Percentiles rank a stretch among this genome's conserved stretches.
Evolutionary conservation across 2,113 vertebrate species (phyloP).

Genomic region (Indicator indicator): DNA sequence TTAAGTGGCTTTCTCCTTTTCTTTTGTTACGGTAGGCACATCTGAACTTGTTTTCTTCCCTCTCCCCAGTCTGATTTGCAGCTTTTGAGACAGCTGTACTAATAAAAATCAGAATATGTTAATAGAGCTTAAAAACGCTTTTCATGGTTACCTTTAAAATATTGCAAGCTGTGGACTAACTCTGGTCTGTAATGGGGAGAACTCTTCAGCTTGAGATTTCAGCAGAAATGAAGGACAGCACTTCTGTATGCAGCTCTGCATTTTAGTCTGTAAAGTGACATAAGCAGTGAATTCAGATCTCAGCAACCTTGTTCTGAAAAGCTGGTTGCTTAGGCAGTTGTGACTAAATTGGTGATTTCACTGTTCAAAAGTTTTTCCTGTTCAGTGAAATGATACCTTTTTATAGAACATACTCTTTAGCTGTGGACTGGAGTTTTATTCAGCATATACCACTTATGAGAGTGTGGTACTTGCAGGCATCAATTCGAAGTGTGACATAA

Average conservation of each 20-base stretch:
- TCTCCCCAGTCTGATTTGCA: background rate
- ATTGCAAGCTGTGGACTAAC: background rate
- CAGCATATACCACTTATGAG: background rate
- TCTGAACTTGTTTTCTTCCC: background rate
- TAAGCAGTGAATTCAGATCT: background rate
- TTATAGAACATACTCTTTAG: background rate
- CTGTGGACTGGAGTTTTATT: background rate
- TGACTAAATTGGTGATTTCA: background rate
- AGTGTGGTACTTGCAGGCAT: background rate
- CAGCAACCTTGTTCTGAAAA: background rate
- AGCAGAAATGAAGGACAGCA: background rate
- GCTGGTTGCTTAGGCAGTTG: background rate
- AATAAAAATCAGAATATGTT: background rate
- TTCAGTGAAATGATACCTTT: background rate
- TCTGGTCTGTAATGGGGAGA: background rate
- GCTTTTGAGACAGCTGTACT: background rate
- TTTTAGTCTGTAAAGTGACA: background rate
- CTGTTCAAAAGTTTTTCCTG: background rate
- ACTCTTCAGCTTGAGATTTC: background rate
- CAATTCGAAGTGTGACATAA: conserved; percentile 5
- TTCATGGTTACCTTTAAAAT: conserved; percentile 4
- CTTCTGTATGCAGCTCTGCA: background rate
- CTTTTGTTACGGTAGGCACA: background rate
- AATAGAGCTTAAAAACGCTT: background rate
- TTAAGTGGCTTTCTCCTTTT: background rate